Evolutionary conservation across 2,797 vertebrate genomes (phyloP).

Genomic region (Trematomus bernacchii): DNA sequence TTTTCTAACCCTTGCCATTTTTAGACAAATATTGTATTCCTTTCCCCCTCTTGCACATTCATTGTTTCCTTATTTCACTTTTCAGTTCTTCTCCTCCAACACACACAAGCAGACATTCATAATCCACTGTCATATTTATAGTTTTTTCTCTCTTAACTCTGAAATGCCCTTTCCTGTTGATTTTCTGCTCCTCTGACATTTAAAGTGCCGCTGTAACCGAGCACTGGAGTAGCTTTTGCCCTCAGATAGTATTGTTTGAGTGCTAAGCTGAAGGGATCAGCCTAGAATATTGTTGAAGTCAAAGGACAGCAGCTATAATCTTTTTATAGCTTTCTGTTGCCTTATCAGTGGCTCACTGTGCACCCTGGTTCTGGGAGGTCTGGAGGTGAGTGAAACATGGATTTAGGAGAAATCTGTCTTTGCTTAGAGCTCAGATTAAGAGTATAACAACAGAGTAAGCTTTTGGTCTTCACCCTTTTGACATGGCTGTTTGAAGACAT

Average conservation of each 20-base stretch:
- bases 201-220: constrained; percentile 36
- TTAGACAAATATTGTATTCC: constrained; percentile 13
- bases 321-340: constrained; percentile 52
- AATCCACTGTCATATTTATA: constrained; percentile 22
- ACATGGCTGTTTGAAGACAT: constrained; percentile 13
- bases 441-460: constrained; percentile 6
- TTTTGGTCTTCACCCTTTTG: constrained; percentile 26
- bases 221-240: constrained; percentile 34
- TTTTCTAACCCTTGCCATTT: constrained; percentile 14
- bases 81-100: constrained; percentile 1
- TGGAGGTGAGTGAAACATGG: constrained; percentile 11
- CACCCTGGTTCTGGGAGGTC: constrained; percentile 19
- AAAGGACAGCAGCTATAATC: constrained; percentile 55
- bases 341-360: constrained; percentile 33
- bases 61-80: constrained; percentile 19
- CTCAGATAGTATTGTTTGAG: constrained; percentile 48
- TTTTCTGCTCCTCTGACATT: constrained; percentile 55
- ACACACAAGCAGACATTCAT: neutral
- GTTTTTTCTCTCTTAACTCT: constrained; percentile 21
- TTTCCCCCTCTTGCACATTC: neutral
- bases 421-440: constrained; percentile 37
- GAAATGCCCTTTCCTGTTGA: constrained; percentile 39
- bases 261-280: constrained; percentile 33
- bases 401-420: constrained; percentile 19
- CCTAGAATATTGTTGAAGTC: constrained; percentile 51